Base-by-base conservation (phyloP, 2,113 vertebrate genomes). In the Lepus timidus region DNA sequence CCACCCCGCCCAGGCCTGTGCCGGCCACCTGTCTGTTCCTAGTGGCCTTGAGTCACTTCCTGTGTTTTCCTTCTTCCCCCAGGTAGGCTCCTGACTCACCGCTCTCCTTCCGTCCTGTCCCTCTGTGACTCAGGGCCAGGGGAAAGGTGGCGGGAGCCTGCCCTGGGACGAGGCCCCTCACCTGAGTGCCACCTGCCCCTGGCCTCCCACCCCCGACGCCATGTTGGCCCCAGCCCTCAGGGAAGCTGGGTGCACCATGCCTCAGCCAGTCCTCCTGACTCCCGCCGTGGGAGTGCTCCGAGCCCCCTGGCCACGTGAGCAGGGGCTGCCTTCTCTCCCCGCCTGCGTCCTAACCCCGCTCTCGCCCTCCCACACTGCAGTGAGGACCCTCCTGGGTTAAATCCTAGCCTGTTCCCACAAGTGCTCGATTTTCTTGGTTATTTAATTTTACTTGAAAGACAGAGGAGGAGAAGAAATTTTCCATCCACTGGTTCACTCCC, bases 31-130 rank as follows among this genome's bases (percentile, higher is more conserved):
- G 71, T 64, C 87, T 92, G 25, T 6, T 79, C 81, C 76, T 52
- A 1, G 31, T 49, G 75, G 49, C 78, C 64, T 94, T 97, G 96
- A 97, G 81, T 97, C 97, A 97, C 90, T 97, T 97, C 96, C 96
- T 96, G 79, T 95, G 92, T 94, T 96, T 90, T 89, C 31, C 58
- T 80, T n/a, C 76, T n/a, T 29, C 55, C 44, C 52, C 68, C 95
- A 97, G 97, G 97, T 96, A 93, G 61, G 51, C 51, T 93, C 71
- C 67, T 96, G 84, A 96, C 95, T 95, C 90, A 90, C 68, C 29
- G 27, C 20, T 2, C 20, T 61, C 62, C 61, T 58, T 76, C 73
- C 68, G 93, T 97, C 94, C 86, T 70, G 75, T 52, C 78, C 64
- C 27, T 87, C 81, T 44, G 22, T 93, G 84, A 87, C 85, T 90